Conservation (phyloP, 2,888 invertebrate species). For the Latrodectus hesperus region DNA sequence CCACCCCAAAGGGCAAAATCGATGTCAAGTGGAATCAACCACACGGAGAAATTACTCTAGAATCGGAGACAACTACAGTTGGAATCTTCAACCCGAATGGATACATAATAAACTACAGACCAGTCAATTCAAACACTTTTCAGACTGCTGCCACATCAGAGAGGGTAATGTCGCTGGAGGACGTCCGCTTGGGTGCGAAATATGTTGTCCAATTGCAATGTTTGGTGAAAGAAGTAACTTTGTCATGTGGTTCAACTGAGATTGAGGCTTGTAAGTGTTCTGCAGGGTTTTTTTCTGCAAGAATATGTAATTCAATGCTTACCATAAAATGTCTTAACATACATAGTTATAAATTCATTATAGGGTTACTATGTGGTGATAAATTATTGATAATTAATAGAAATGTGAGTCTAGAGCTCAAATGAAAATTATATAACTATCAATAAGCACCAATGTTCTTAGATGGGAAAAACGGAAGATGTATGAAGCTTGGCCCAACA, state of each 20-base stretch:
- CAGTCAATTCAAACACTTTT: not conserved
- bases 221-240: not conserved
- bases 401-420: too few relatives aligned
- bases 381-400: too few relatives aligned
- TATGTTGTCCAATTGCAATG: constrained; percentile 45
- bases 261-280: constrained; percentile 57
- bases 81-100: constrained; percentile 23
- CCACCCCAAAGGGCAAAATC: constrained; percentile 55
- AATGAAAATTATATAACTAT: too few relatives aligned
- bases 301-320: too few relatives aligned
- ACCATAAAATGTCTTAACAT: too few relatives aligned
- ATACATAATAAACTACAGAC: constrained; percentile 31
- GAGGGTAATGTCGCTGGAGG: constrained; percentile 27
- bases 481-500: too few relatives aligned
- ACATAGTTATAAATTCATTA: too few relatives aligned
- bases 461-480: too few relatives aligned
- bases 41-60: constrained; percentile 19
- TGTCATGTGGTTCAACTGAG: constrained; percentile 27
- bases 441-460: too few relatives aligned
- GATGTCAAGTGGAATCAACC: constrained; percentile 57
- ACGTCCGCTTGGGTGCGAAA: constrained; percentile 52
- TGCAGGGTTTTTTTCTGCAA: not conserved
- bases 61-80: not conserved
- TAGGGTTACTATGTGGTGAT: too few relatives aligned
- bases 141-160: not conserved